phyloP scores from a whole-genome alignment of 2,113 vertebrate species.

The Pterocles orientalis region DNA sequence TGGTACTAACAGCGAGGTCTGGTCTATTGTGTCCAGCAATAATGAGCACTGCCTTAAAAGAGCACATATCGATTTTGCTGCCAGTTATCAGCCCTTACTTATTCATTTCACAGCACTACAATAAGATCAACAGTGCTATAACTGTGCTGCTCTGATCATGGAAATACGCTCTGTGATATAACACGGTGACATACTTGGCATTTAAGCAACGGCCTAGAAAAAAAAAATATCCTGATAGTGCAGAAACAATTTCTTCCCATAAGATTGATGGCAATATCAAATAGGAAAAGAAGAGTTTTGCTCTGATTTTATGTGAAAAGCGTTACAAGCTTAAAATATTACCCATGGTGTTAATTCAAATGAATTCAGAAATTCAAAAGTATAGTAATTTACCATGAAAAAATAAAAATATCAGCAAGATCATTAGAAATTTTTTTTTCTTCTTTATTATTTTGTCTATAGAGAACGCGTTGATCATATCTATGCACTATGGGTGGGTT shows the following conservation, averaged over 20 bases:
- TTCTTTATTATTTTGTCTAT: background rate
- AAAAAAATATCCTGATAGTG: background rate
- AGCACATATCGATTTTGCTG: slow-evolving; percentile 33
- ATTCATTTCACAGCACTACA: slow-evolving; percentile 32
- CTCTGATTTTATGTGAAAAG: background rate
- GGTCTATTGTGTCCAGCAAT: slow-evolving; percentile 16
- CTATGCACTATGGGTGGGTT: background rate
- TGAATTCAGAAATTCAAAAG: background rate
- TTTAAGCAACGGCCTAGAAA: background rate
- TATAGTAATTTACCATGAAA: background rate
- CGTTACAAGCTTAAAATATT: background rate
- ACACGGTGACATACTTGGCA: background rate
- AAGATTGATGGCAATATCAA: background rate
- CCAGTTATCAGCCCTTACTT: slow-evolving; percentile 40
- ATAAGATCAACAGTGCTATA: background rate
- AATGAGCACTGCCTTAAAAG: slow-evolving; percentile 25
- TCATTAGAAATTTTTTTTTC: background rate
- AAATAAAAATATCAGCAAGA: background rate
- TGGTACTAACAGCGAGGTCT: background rate
- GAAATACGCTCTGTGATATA: background rate
- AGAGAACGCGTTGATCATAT: background rate
- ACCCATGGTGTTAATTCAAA: background rate
- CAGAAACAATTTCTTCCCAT: background rate
- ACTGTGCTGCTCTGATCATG: background rate
- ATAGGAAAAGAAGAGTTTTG: background rate